A percentile compares a stretch with the other conserved stretches of the same genome.
These are phyloP conservation scores for Lycia hirtaria DNA, from an alignment of 2,888 invertebrate species.

Conservation along the genomic window DNA sequence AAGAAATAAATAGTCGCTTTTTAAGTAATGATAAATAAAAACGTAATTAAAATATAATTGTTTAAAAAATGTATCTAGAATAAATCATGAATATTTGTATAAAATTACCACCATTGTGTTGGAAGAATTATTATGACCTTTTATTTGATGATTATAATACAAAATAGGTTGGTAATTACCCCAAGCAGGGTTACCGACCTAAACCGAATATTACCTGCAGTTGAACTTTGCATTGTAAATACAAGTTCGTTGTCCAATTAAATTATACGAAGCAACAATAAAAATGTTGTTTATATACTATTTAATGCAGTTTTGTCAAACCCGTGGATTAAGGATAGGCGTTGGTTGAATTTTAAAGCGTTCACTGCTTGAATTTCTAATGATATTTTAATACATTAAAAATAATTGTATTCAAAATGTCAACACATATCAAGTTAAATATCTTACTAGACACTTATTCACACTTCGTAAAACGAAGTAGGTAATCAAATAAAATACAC, in stretches of 20 bases:
- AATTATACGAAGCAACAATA: slow-evolving; percentile 45
- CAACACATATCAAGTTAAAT: no score
- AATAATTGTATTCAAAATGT: not conserved
- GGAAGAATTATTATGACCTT: slow-evolving; percentile 16
- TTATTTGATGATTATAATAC: slow-evolving; percentile 24
- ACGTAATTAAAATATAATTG: not conserved
- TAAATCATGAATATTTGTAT: slow-evolving; percentile 6
- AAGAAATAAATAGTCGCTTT: no score
- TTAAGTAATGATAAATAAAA: no score
- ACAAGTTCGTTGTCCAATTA: slow-evolving; percentile 63
- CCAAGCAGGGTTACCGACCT: slow-evolving; percentile 30
- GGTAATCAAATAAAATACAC: no score
- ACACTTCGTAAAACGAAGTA: no score
- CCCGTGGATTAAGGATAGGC: slow-evolving; percentile 38
- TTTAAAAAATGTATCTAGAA: slow-evolving; percentile 2
- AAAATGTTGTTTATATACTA: slow-evolving; percentile 50
- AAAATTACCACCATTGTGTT: slow-evolving; percentile 15
- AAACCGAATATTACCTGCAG: slow-evolving; percentile 33
- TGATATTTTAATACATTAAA: not conserved
- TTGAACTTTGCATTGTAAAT: slow-evolving; percentile 49
- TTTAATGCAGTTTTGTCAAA: slow-evolving; percentile 49
- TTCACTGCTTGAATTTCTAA: slow-evolving; percentile 30
- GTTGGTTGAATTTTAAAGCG: slow-evolving; percentile 34
- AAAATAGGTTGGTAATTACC: slow-evolving; percentile 23
- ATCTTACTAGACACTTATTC: no score